phyloP scores from a whole-genome alignment of 2,888 invertebrate species.

The Leucophora obtusa region DNA sequence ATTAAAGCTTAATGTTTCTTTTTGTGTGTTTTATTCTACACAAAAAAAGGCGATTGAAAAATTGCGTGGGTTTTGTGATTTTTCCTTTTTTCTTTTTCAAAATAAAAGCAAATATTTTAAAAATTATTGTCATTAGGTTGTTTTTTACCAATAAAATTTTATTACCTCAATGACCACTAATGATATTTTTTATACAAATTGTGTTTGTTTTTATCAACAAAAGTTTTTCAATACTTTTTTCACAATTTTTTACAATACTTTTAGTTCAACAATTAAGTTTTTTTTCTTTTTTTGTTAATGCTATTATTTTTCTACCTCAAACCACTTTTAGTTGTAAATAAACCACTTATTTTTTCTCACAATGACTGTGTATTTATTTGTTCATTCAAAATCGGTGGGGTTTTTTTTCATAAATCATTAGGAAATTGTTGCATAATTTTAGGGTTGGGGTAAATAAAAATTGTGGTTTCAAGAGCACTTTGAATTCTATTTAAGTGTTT shows the following conservation, averaged over 20 bases:
- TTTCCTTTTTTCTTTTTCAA: background rate
- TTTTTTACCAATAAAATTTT: constrained; percentile 1
- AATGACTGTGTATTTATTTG: background rate
- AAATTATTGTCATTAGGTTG: background rate
- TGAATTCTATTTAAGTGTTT: background rate
- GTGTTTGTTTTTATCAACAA: background rate
- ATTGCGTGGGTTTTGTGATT: constrained; percentile 13
- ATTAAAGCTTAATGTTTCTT: background rate
- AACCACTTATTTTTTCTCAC: background rate
- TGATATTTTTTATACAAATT: background rate
- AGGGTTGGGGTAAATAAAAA: background rate
- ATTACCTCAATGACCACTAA: constrained; percentile 21
- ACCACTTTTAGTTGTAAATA: too few relatives aligned
- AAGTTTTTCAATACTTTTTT: too few relatives aligned
- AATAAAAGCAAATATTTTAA: background rate
- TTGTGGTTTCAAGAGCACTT: background rate
- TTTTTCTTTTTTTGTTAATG: background rate
- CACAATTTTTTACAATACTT: too few relatives aligned
- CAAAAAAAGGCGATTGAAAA: constrained; percentile 20
- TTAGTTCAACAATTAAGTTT: background rate
- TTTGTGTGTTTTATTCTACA: background rate
- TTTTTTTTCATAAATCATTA: constrained; percentile 3
- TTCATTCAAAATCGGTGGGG: background rate
- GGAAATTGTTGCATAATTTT: background rate
- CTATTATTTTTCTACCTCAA: background rate